Evolutionary conservation across 2,797 vertebrate genomes (phyloP).

Genomic region (Betta splendens): DNA sequence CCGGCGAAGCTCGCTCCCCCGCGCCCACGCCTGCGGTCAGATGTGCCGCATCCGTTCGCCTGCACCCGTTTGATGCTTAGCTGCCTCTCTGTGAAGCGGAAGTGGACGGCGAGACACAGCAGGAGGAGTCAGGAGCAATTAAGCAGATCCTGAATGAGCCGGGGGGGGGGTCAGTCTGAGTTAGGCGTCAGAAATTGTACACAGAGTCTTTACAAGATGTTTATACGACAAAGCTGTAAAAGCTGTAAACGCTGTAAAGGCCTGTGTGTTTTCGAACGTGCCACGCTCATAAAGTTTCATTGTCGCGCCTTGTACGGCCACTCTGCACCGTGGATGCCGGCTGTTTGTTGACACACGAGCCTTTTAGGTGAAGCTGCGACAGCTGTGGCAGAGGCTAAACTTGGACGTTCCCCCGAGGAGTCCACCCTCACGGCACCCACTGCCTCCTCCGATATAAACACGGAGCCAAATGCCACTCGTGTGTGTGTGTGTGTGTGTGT

Average conservation of each 20-base stretch:
- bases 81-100: slow-evolving; percentile 12
- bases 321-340: too few species aligned
- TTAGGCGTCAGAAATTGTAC: too few species aligned
- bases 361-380: slow-evolving; percentile 26
- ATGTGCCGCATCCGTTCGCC: background rate
- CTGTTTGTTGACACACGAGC: slow-evolving; percentile 35
- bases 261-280: too few species aligned
- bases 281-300: too few species aligned
- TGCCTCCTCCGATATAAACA: slow-evolving; percentile 44
- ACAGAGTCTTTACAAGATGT: background rate
- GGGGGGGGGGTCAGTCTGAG: too few species aligned
- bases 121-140: slow-evolving; percentile 42
- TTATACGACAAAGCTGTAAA: background rate
- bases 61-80: slow-evolving; percentile 35
- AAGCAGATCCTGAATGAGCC: too few species aligned
- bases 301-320: too few species aligned
- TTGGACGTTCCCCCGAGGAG: slow-evolving; percentile 17
- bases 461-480: slow-evolving; percentile 7
- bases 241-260: background rate
- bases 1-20: background rate
- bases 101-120: slow-evolving; percentile 24
- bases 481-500: slow-evolving; percentile 13
- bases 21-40: too few species aligned
- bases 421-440: slow-evolving; percentile 19
- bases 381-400: slow-evolving; percentile 27